Conservation (phyloP, 92 coral and sea anemone species). For the Pocillopora grandis region DNA sequence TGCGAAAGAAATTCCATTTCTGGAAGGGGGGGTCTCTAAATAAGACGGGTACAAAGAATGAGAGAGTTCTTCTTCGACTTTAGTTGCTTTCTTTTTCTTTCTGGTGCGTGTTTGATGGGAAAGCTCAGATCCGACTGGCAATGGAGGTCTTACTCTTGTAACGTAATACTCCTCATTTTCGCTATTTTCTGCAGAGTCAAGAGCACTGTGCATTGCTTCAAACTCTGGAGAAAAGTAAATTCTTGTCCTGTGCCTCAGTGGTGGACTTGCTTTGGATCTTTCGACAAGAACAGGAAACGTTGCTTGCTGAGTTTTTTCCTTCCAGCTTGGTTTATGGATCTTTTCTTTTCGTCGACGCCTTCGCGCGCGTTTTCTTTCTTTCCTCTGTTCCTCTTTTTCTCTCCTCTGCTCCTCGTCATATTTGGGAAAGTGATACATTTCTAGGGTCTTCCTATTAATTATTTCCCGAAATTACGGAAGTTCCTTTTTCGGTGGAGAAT, state of each 20-base stretch:
- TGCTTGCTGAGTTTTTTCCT: conserved; percentile 35
- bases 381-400: conserved; percentile 43
- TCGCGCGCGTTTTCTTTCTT: conserved; percentile 47
- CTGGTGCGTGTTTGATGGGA: conserved; percentile 10
- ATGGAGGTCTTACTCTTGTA: conserved; percentile 16
- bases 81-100: conserved; percentile 25
- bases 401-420: conserved; percentile 25
- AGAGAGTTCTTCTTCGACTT: conserved; percentile 7
- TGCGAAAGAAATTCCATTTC: conserved; percentile 10
- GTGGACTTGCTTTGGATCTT: conserved; percentile 32
- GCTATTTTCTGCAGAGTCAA: conserved; percentile 46
- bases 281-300: conserved; percentile 65
- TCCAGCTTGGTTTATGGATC: conserved; percentile 20
- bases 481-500: background rate
- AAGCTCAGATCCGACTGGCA: conserved; percentile 8
- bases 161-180: conserved; percentile 41
- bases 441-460: background rate
- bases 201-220: conserved; percentile 36
- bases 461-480: background rate
- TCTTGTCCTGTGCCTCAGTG: conserved; percentile 42
- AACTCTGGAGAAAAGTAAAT: conserved; percentile 43
- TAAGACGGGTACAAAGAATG: conserved; percentile 20
- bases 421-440: conserved; percentile 45
- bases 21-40: conserved; percentile 4
- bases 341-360: conserved; percentile 41